Evolutionary conservation across 2,113 vertebrate species (phyloP).

Genomic region (Corythornis madagascariensis): DNA sequence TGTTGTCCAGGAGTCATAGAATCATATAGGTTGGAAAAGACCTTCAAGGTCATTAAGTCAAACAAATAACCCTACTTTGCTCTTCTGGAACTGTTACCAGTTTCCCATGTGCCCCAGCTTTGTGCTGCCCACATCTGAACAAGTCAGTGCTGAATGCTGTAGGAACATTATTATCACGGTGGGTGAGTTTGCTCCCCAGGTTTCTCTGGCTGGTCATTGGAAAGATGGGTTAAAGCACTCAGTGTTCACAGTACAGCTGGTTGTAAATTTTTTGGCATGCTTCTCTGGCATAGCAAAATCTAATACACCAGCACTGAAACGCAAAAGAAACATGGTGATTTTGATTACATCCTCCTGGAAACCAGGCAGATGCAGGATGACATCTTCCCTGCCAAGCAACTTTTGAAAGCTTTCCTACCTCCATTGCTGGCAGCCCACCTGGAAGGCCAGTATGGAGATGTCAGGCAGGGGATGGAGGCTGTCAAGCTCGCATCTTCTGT

Average conservation of each 20-base stretch:
- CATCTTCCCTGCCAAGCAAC: background rate
- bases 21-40: too few relatives aligned
- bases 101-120: background rate
- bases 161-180: accelerated
- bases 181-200: background rate
- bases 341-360: background rate
- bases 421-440: background rate
- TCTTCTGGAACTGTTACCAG: background rate
- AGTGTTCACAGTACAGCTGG: background rate
- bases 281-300: background rate
- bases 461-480: background rate
- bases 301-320: background rate
- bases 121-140: background rate
- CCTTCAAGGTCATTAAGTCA: too few relatives aligned
- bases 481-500: background rate
- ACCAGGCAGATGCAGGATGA: background rate
- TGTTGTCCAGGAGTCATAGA: background rate
- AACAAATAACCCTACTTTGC: too few relatives aligned
- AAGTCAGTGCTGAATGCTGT: background rate
- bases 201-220: background rate
- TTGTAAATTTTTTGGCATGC: background rate
- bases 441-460: background rate
- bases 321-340: background rate
- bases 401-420: background rate
- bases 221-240: background rate